Evolutionary conservation across 2,797 vertebrate species (phyloP).

Genomic region (Eutrigla gurnardus): DNA sequence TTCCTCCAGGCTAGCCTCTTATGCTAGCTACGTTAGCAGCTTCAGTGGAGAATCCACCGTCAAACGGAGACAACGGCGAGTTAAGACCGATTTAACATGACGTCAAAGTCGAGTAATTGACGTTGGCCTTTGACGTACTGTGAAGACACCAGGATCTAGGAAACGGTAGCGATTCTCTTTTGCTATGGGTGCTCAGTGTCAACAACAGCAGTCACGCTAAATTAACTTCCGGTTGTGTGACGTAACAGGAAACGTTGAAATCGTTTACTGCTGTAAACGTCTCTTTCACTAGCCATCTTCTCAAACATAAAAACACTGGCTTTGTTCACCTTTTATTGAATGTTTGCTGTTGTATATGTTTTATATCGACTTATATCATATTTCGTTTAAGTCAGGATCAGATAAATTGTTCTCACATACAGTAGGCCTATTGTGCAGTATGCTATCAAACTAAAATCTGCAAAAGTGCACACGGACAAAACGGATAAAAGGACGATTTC

Average conservation of each 20-base stretch:
- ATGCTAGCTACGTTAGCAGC: slow-evolving; percentile 35
- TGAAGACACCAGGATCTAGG: background rate
- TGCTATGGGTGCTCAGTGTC: slow-evolving; percentile 40
- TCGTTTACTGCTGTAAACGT: background rate
- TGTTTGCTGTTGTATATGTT: background rate
- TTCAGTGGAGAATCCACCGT: background rate
- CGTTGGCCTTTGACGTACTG: background rate
- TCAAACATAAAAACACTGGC: background rate
- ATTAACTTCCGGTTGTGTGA: slow-evolving; percentile 58
- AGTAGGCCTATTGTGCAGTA: background rate
- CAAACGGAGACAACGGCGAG: background rate
- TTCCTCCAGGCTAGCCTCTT: slow-evolving; percentile 41
- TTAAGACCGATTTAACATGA: background rate
- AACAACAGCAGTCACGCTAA: slow-evolving; percentile 58
- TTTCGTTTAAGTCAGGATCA: background rate
- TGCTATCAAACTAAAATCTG: background rate
- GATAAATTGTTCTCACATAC: background rate
- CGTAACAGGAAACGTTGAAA: slow-evolving; percentile 53
- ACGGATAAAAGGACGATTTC: background rate
- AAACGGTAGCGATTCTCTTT: background rate
- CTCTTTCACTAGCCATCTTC: background rate
- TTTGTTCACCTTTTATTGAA: background rate
- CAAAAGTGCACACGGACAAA: background rate
- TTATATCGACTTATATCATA: background rate
- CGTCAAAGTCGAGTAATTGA: fast-evolving